Conservation (phyloP, 2,113 vertebrate genomes). For the Microcebus tavaratra region DNA sequence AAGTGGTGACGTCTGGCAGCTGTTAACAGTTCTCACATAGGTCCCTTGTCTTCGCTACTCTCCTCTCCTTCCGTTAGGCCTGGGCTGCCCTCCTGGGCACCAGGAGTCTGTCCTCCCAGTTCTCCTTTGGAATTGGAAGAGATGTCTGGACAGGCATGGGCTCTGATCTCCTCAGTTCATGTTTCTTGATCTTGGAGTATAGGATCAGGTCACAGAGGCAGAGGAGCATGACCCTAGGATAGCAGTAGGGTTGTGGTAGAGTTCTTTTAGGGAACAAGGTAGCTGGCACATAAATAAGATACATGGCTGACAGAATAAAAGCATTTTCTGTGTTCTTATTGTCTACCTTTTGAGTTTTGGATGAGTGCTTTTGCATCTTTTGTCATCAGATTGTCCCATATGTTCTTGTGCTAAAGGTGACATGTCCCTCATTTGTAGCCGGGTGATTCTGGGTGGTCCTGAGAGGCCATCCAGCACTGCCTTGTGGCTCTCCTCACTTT, state of each 20-base stretch:
- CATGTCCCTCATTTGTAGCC: not conserved
- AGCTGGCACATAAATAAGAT: not conserved
- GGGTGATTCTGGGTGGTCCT: not conserved
- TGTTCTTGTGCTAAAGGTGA: not conserved
- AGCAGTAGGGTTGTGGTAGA: not conserved
- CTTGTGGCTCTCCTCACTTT: not conserved
- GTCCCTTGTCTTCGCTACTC: accelerated
- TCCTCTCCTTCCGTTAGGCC: not conserved
- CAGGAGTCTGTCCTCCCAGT: not conserved
- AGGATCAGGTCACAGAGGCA: not conserved
- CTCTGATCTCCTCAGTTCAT: not conserved
- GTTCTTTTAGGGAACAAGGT: not conserved
- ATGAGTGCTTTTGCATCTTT: not conserved
- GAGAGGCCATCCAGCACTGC: not conserved
- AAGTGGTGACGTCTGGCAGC: no score
- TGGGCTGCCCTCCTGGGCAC: not conserved
- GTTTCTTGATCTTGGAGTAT: not conserved
- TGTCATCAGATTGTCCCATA: not conserved
- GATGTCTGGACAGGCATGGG: not conserved
- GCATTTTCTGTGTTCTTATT: not conserved
- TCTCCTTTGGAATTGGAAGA: not conserved
- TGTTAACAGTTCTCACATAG: not conserved
- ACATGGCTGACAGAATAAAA: not conserved
- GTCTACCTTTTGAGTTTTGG: not conserved
- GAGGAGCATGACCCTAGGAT: not conserved